Evolutionary conservation across 2,797 vertebrate genomes (phyloP), one percentile per base, ranked within the genome.

Genomic region (Acipenser oxyrinchus): DNA sequence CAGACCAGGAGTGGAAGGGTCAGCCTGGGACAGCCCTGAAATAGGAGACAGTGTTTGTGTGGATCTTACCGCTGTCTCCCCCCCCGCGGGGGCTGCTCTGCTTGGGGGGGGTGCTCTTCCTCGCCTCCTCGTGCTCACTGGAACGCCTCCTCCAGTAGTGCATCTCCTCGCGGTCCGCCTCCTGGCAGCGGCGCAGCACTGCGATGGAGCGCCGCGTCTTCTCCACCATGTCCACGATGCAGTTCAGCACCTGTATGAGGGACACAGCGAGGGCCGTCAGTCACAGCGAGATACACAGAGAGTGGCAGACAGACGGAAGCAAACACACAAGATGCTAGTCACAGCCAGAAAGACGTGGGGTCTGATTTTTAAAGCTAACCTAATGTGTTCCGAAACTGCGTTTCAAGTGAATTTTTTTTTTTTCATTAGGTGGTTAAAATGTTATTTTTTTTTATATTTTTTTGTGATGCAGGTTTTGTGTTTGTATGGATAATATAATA

Each of bases 141-240:
- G 90, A 96, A 6, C 95, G 87, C 58, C 95, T 81, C 74, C 94
- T 91, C 96, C 95, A 99, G 83, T 93, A 97, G 87, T 96, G 95
- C 62, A 99, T 93, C 72, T 99, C 97, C 67, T 99, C 95, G 0
- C 95, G 90, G 67, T 99, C 97, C 0, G 95, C 91, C 82, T 99
- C 97, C 84, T 99, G 97, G 79, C 96, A 99, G 70, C 95, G 91
- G 23, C 95, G 89, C 73, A 99, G 91, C 71, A 98, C 97, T 0
- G 93, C 92, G 83, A 99, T 94, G 0, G 97, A 98, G 57, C 96
- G 86, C 64, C 95, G 86, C 0, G 97, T 99, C 80, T 99, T 99
- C 76, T 99, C 97, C 82, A 99, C 97, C 96, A 99, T 99, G 84
- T 99, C 97, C 87, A 99, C 96, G 49, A 99, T 98, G 79, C 95